Evolutionary conservation across 2,888 invertebrate species (phyloP), one percentile per base, ranked within the genome.

Genomic region (Acleris laterana): DNA sequence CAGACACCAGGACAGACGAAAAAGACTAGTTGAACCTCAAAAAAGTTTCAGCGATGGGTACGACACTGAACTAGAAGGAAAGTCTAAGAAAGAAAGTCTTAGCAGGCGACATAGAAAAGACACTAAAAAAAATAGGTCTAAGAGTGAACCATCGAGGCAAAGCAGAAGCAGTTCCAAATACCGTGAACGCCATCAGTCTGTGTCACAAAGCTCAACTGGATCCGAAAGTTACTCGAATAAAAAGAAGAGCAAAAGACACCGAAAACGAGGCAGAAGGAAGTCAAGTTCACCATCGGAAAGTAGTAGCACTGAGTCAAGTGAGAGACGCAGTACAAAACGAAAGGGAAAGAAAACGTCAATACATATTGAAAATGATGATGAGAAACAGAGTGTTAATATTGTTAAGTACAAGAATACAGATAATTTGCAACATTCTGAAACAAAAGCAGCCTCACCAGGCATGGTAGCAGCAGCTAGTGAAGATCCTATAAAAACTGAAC

Each of bases 41-140:
- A 92, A 87, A 76, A 93, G 93, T 77, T 93, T 93, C 74, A 93
- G 93, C 76, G 93, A 93, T 74, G 93, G 93, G 13, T 93, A 92
- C 68, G 93, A 93, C 63, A 90, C 83, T 67, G 93, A 93, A 72
- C 69, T 82, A 55, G 91, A 91, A 71, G 82, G 75, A 22, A 71
- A 80, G 66, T 74, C 76, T 49, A 83, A 81, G 73, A 76, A 81
- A 62, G 76, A 77, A 46, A 75, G 78, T 17, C 72, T 79, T 25
- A 84, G 84, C 48, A 80, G 75, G 62, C 88, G 81, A 71, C 72
- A 82, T 58, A 82, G 72, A 70, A 85, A 70, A 71, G 69, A 74
- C 68, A 77, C 83, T 50, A 89, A 84, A 72, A 92, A 91, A 75
- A 86, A 76, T 74, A 80, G 93, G 74, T 94, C 94, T 2, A 93